A percentile compares a stretch with the other conserved stretches of the same genome.
phyloP scores from a whole-genome alignment of 2,113 vertebrate species.

The Stegastes partitus region DNA sequence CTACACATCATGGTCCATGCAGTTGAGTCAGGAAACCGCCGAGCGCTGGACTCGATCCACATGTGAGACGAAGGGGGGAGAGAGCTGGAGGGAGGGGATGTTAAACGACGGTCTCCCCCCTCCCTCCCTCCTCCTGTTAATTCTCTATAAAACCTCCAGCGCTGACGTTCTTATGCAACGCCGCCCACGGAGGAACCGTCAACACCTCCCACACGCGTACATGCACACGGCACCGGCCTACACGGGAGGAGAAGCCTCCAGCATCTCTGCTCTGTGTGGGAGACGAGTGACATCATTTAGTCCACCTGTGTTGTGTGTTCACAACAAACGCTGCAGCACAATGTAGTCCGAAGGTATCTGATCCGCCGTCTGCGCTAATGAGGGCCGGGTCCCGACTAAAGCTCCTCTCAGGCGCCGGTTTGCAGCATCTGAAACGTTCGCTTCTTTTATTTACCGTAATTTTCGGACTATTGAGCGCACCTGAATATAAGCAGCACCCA shows the following conservation, averaged over 20 bases:
- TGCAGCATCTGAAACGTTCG: no score
- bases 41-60: constrained; percentile 25
- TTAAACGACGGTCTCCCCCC: constrained; percentile 14
- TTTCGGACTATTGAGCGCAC: no score
- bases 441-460: no score
- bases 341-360: not conserved
- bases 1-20: constrained; percentile 38
- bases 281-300: constrained; percentile 66
- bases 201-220: constrained; percentile 62
- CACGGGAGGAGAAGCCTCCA: constrained; percentile 59
- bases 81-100: constrained; percentile 5
- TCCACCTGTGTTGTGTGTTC: constrained; percentile 63
- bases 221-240: constrained; percentile 48
- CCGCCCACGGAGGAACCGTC: constrained; percentile 71
- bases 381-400: not conserved
- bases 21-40: constrained; percentile 54
- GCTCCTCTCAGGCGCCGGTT: not conserved
- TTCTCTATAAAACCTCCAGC: constrained; percentile 51
- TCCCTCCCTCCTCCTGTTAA: constrained; percentile 19
- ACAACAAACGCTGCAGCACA: constrained; percentile 48
- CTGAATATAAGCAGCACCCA: no score
- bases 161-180: constrained; percentile 70
- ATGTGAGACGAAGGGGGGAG: constrained; percentile 23
- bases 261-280: constrained; percentile 70
- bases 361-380: not conserved